Evolutionary conservation across 2,888 invertebrate species (phyloP).

Genomic region (Xestoiulus laeticollis): DNA sequence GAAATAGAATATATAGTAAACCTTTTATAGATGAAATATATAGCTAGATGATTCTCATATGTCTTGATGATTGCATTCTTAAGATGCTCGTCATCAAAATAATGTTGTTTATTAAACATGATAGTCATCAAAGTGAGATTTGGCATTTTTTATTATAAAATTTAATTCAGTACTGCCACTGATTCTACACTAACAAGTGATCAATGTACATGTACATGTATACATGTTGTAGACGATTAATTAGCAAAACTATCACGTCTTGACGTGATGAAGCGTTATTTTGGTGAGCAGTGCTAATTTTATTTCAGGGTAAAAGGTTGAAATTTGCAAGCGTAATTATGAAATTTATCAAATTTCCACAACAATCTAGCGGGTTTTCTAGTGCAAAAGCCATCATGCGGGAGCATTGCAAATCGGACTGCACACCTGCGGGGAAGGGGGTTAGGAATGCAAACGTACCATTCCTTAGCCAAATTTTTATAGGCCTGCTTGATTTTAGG

Average conservation of each 20-base stretch:
- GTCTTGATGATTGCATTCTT: too few relatives aligned
- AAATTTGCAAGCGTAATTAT: background rate
- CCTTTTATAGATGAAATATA: too few relatives aligned
- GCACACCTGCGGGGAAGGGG: constrained; percentile 16
- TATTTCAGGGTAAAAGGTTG: background rate
- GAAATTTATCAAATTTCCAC: background rate
- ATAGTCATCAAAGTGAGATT: too few relatives aligned
- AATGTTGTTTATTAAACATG: too few relatives aligned
- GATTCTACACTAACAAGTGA: too few relatives aligned
- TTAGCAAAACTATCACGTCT: background rate
- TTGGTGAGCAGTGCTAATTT: background rate
- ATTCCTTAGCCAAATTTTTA: constrained; percentile 88
- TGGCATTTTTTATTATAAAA: too few relatives aligned
- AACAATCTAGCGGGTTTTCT: background rate
- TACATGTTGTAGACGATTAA: background rate
- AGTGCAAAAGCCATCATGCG: background rate
- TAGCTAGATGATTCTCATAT: too few relatives aligned
- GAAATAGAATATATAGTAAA: too few relatives aligned
- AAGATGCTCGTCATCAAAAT: too few relatives aligned
- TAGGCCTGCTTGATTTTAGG: constrained; percentile 90
- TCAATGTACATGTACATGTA: too few relatives aligned
- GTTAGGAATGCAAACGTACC: constrained; percentile 68
- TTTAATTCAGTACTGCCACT: too few relatives aligned
- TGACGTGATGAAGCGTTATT: background rate
- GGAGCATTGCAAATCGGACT: background rate